Evolutionary conservation across 2,888 invertebrate species (phyloP).

Genomic region (Tenodera sinensis): DNA sequence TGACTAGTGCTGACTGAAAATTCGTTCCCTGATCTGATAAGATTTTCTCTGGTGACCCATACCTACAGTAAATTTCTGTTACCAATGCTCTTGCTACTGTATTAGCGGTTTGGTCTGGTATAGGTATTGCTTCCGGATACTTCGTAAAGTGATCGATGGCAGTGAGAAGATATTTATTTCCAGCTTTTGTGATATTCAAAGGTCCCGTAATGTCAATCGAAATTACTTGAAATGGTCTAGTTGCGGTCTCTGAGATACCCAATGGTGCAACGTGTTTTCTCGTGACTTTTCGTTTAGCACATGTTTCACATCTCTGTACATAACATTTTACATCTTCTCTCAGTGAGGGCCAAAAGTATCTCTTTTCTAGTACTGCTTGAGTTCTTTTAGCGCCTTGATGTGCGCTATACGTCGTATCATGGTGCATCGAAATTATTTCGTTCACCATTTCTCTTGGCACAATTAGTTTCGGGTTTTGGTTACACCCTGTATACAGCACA

Average conservation of each 20-base stretch:
- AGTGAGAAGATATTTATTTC: too few species aligned
- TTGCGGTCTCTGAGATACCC: neutral
- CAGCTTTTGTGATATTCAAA: too few species aligned
- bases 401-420: neutral
- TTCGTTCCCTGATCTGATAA: too few species aligned
- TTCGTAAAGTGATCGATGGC: too few species aligned
- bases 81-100: conserved; percentile 23
- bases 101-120: conserved; percentile 33
- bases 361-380: neutral
- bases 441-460: neutral
- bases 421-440: neutral
- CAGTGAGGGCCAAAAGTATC: conserved; percentile 4
- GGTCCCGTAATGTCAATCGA: conserved; percentile 24
- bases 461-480: neutral
- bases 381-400: neutral
- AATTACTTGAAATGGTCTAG: neutral
- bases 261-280: neutral
- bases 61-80: conserved; percentile 15
- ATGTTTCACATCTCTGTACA: conserved; percentile 3
- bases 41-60: too few species aligned
- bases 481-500: too few species aligned
- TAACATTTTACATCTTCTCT: too few species aligned
- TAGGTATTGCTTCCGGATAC: conserved; percentile 20
- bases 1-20: too few species aligned
- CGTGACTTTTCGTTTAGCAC: neutral